Conservation (phyloP, 2,888 invertebrate species). For the Priocnemis perturbator region DNA sequence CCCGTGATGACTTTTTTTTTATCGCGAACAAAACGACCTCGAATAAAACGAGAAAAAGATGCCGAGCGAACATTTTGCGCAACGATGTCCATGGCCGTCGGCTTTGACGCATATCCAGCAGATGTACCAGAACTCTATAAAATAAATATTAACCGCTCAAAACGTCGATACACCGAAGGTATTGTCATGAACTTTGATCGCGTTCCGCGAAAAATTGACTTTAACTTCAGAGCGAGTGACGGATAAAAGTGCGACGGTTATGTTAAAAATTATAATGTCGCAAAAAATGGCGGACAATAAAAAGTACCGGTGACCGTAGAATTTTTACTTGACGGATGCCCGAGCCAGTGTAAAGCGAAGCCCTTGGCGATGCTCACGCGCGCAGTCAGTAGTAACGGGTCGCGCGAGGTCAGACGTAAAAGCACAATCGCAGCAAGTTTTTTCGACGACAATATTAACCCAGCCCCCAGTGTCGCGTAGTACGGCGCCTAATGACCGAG, state of each 20-base stretch:
- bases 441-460: slow-evolving; percentile 29
- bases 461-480: slow-evolving; percentile 13
- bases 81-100: neutral
- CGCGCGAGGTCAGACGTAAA: slow-evolving; percentile 32
- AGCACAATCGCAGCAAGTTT: slow-evolving; percentile 19
- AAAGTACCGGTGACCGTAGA: too few species aligned
- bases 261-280: too few species aligned
- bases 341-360: too few species aligned
- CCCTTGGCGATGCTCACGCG: neutral
- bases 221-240: too few species aligned
- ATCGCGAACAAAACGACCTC: neutral
- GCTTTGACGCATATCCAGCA: neutral
- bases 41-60: neutral
- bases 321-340: too few species aligned
- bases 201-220: too few species aligned
- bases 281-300: too few species aligned
- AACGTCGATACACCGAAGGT: too few species aligned
- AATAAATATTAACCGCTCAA: neutral
- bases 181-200: too few species aligned
- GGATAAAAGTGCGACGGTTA: too few species aligned
- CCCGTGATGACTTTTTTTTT: neutral
- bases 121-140: neutral
- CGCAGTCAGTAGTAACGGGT: neutral
- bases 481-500: slow-evolving; percentile 30
- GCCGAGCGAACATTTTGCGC: too few species aligned